Conservation (phyloP, 2,888 invertebrate species). For the Chrysolina americana region DNA sequence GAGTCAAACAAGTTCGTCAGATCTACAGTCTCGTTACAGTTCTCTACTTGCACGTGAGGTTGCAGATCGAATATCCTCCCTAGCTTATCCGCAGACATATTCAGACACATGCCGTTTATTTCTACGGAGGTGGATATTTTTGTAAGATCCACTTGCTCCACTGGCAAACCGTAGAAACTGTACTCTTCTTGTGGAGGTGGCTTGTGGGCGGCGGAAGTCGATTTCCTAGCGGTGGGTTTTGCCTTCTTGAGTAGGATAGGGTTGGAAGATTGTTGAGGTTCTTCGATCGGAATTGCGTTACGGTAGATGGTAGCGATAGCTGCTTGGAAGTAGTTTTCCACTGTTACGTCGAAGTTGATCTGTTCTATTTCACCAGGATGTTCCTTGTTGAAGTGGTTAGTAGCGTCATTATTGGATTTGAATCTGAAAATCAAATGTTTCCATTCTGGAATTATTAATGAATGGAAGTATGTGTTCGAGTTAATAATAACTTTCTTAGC, state of each 20-base stretch:
- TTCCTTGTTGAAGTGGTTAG: conserved; percentile 42
- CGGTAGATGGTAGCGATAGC: conserved; percentile 35
- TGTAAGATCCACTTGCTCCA: conserved; percentile 65
- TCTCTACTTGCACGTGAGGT: conserved; percentile 70
- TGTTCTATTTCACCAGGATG: conserved; percentile 41
- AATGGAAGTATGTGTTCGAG: too few species aligned
- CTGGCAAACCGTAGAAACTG: conserved; percentile 72
- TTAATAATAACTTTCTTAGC: too few species aligned
- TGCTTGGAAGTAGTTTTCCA: conserved; percentile 42
- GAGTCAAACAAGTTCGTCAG: conserved; percentile 37
- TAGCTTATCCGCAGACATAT: conserved; percentile 71
- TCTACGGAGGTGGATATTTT: conserved; percentile 72
- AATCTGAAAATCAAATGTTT: conserved; percentile 35
- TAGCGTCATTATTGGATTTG: conserved; percentile 38
- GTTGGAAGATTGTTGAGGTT: not conserved
- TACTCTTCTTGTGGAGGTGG: conserved; percentile 58
- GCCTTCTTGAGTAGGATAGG: conserved; percentile 55
- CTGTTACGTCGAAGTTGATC: conserved; percentile 31
- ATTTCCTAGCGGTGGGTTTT: conserved; percentile 69
- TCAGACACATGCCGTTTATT: conserved; percentile 71
- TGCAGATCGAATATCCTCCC: conserved; percentile 72
- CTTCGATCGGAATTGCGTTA: conserved; percentile 29
- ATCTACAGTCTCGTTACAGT: conserved; percentile 56
- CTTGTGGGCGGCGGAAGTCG: conserved; percentile 64
- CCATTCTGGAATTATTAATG: too few species aligned